A percentile compares a stretch with the other conserved stretches of the same genome.
Conservation (phyloP, 2,888 invertebrate species). For the Philhelius pedissequus region DNA sequence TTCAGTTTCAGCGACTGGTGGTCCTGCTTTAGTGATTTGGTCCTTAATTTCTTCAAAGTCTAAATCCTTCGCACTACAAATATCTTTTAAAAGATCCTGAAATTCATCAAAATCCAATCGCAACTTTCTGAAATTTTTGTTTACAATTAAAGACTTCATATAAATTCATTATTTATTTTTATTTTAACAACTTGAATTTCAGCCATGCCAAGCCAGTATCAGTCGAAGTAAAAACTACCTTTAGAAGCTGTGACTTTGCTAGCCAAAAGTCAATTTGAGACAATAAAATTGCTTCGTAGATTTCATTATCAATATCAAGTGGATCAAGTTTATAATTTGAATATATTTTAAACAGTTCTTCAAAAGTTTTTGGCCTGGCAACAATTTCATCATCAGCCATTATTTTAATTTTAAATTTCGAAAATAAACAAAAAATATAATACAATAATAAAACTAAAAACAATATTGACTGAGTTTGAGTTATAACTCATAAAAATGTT, state of each 20-base stretch:
- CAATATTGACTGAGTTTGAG: neutral
- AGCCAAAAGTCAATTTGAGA: slow-evolving; percentile 73
- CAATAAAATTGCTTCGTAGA: slow-evolving; percentile 71
- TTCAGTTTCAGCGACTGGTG: slow-evolving; percentile 66
- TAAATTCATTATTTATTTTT: neutral
- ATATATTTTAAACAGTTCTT: slow-evolving; percentile 72
- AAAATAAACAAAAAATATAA: neutral
- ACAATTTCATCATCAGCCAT: slow-evolving; percentile 73
- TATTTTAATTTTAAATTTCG: slow-evolving; percentile 21
- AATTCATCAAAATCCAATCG: slow-evolving; percentile 73
- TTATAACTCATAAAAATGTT: too few relatives aligned
- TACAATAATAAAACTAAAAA: neutral
- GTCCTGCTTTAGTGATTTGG: slow-evolving; percentile 69
- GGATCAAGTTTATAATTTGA: slow-evolving; percentile 70
- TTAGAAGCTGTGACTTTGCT: slow-evolving; percentile 71
- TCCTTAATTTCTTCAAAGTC: slow-evolving; percentile 68
- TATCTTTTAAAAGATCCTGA: slow-evolving; percentile 69
- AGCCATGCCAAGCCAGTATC: slow-evolving; percentile 74
- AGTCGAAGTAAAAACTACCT: slow-evolving; percentile 68
- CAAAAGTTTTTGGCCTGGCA: slow-evolving; percentile 72
- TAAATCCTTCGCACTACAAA: slow-evolving; percentile 68
- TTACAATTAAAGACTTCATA: neutral
- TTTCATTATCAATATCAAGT: slow-evolving; percentile 71
- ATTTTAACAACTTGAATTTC: slow-evolving; percentile 71
- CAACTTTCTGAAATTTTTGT: slow-evolving; percentile 71